These are phyloP conservation scores for Opisthocomus hoazin DNA, from an alignment of 2,113 vertebrate species.

Conservation along the genomic window DNA sequence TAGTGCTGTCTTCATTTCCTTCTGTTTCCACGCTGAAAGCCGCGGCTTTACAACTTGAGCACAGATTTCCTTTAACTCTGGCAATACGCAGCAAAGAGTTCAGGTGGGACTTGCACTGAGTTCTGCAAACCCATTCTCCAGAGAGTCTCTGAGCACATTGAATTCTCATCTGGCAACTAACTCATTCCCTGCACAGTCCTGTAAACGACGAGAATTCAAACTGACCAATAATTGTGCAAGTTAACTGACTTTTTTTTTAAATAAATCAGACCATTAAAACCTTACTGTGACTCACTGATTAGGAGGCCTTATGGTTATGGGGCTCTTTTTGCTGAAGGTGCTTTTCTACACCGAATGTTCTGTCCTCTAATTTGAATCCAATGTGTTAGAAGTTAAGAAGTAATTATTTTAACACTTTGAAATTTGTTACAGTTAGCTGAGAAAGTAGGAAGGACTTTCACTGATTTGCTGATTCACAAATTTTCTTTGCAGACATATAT, in stretches of 20 bases:
- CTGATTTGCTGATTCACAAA: neutral
- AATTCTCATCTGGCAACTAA: neutral
- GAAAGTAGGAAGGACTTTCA: neutral
- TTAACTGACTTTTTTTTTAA: neutral
- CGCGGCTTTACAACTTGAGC: neutral
- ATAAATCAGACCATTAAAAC: neutral
- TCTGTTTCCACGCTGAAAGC: neutral
- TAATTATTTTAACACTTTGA: constrained; percentile 6
- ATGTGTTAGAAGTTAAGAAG: neutral
- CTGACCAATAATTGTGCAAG: neutral
- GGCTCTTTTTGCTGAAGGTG: constrained; percentile 32
- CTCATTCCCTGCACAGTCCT: neutral
- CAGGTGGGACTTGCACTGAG: neutral
- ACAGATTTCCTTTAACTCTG: neutral
- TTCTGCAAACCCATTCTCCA: neutral
- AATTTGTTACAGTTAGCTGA: neutral
- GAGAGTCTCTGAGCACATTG: neutral
- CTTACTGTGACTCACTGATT: neutral
- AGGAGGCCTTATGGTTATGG: neutral
- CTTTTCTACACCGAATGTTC: neutral
- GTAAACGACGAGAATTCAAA: neutral
- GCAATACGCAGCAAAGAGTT: neutral
- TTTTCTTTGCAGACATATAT: neutral
- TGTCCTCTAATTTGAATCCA: neutral
- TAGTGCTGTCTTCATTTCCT: neutral